Evolutionary conservation across 2,888 invertebrate genomes (phyloP).

Genomic region (Diogma glabrata): DNA sequence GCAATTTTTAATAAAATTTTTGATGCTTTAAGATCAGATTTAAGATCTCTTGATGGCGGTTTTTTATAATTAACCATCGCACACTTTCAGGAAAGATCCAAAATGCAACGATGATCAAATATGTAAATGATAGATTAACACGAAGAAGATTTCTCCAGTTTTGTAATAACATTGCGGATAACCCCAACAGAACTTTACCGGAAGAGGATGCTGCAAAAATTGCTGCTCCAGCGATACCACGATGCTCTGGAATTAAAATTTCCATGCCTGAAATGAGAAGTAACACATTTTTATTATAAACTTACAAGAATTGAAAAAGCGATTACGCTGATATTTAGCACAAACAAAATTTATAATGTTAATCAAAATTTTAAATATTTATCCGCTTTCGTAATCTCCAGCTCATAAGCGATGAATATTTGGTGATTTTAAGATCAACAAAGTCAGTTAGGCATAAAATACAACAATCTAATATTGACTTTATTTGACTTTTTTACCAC

Average conservation of each 20-base stretch:
- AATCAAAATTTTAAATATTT: no score
- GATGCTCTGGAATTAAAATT: constrained; percentile 53
- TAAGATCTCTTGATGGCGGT: constrained; percentile 18
- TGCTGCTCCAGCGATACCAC: constrained; percentile 53
- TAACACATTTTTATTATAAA: no score
- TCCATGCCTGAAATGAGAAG: constrained; percentile 65
- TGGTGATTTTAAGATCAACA: no score
- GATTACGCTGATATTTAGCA: no score
- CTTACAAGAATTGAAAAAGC: no score
- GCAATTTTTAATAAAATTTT: constrained; percentile 26
- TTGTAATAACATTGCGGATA: constrained; percentile 26
- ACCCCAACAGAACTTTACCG: constrained; percentile 49
- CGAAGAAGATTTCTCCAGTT: constrained; percentile 52
- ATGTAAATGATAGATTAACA: constrained; percentile 47
- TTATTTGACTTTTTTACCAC: no score
- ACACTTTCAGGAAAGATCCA: constrained; percentile 52
- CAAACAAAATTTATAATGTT: no score
- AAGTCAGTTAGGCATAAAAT: no score
- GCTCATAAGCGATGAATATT: no score
- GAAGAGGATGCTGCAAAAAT: constrained; percentile 51
- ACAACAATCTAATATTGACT: no score
- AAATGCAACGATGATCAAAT: constrained; percentile 49
- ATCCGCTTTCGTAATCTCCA: no score
- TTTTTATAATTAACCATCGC: constrained; percentile 54
- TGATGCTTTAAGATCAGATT: not conserved